Percentiles rank a stretch among this genome's conserved stretches.
These are phyloP conservation scores for Dynastes hyllus DNA, from an alignment of 2,888 invertebrate species.

Conservation along the genomic window DNA sequence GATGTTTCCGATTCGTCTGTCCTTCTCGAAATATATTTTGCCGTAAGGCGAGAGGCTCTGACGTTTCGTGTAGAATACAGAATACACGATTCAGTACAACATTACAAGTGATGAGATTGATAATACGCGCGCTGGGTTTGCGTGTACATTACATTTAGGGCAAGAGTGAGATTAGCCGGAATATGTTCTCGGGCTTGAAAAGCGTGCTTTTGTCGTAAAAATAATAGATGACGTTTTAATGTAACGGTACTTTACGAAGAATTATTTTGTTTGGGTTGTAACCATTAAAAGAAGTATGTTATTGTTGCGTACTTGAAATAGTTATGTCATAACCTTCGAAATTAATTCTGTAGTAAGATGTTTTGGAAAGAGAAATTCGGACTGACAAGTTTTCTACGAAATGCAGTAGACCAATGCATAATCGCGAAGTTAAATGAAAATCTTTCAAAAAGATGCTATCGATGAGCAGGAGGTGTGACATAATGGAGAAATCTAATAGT, in stretches of 20 bases:
- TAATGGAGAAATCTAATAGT: too few relatives aligned
- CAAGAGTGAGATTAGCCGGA: not conserved
- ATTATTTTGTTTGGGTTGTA: too few relatives aligned
- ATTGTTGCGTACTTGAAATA: too few relatives aligned
- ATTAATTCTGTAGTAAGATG: too few relatives aligned
- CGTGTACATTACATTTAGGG: conserved; percentile 9
- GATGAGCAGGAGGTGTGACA: too few relatives aligned
- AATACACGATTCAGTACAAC: conserved; percentile 11
- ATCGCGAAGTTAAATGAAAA: too few relatives aligned
- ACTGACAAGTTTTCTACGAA: too few relatives aligned
- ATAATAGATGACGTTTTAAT: conserved; percentile 2
- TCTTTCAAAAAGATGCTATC: too few relatives aligned
- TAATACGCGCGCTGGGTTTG: not conserved
- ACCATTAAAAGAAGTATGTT: too few relatives aligned
- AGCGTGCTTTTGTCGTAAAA: conserved; percentile 1
- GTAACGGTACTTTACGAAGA: not conserved
- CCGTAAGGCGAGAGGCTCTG: conserved; percentile 19
- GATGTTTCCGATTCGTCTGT: conserved; percentile 33
- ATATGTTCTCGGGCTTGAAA: not conserved
- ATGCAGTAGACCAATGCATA: too few relatives aligned
- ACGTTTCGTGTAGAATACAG: conserved; percentile 11
- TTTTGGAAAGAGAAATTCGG: too few relatives aligned
- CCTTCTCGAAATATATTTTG: conserved; percentile 6
- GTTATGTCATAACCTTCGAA: too few relatives aligned
- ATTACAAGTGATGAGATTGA: conserved; percentile 5